These are phyloP conservation scores for Corbicula japonica DNA, from an alignment of 2,888 invertebrate species.

Conservation along the genomic window DNA sequence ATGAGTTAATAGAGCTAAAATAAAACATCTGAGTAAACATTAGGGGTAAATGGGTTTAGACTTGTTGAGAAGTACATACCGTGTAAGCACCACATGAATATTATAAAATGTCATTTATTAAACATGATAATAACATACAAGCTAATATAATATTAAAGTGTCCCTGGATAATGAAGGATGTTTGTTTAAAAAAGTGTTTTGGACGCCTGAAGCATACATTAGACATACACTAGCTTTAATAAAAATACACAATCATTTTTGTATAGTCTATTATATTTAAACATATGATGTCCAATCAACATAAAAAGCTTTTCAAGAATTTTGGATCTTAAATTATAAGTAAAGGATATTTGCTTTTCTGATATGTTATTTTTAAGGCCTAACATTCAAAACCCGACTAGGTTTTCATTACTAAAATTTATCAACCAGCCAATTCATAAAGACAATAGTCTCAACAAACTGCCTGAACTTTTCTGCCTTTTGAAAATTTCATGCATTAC, in stretches of 20 bases:
- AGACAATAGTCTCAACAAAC: constrained; percentile 27
- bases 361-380: constrained; percentile 41
- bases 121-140: constrained; percentile 27
- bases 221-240: no score
- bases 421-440: constrained; percentile 9
- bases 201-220: no score
- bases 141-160: constrained; percentile 24
- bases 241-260: no score
- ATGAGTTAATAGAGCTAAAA: constrained; percentile 29
- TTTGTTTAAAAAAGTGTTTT: constrained; percentile 4
- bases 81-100: constrained; percentile 46
- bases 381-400: constrained; percentile 35
- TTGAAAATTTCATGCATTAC: no score
- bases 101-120: constrained; percentile 22
- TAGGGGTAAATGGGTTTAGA: constrained; percentile 29
- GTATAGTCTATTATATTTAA: no score
- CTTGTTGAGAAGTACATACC: constrained; percentile 37
- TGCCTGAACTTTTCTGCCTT: not conserved
- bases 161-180: constrained; percentile 54
- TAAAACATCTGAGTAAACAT: constrained; percentile 35
- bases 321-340: constrained; percentile 8
- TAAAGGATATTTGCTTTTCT: constrained; percentile 18
- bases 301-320: not conserved
- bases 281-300: no score
- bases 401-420: constrained; percentile 14